Base-by-base conservation (phyloP, 2,113 vertebrate genomes). In the Mixornis gularis region DNA sequence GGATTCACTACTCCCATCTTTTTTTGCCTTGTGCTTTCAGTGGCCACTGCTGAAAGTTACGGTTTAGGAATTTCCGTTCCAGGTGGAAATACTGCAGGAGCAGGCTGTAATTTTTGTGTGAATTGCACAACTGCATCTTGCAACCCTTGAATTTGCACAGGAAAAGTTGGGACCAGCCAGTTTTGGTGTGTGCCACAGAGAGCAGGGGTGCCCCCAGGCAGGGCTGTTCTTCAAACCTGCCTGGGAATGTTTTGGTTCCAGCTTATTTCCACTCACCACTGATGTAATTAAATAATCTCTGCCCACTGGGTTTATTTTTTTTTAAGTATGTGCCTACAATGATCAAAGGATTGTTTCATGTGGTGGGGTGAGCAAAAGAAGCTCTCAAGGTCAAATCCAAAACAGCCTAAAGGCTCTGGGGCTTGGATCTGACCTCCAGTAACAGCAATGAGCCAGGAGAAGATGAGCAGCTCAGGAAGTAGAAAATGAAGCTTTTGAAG, bases 401-500 rank as follows among this genome's bases (percentile, higher is more conserved):
- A 82, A 22, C 3, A 9, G 40, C 40, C 65, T 80, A 86, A 88
- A 84, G 56, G 85, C n/a, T 78, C 43, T 30, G 49, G 69, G 58
- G 53, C 69, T 71, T 2, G 1, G 44, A 36, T 71, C 60, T 87
- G 85, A 80, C 79, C 72, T 84, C 43, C 65, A 86, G 29, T 3
- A 93, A 36, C 60, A 69, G 79, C 76, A 86, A 29, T 44, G 69
- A 93, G 69, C 72, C 76, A 38, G 48, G 64, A 70, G 62, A 91
- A 53, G 81, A 91, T 34, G 77, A 94, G 77, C 40, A 41, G 88
- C 69, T 96, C 77, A 68, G 83, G 92, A 84, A 69, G 27, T 13
- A 90, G 83, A 83, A 95, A 94, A 94, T 84, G 40, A 86, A 80
- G 56, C 36, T 86, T 88, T 89, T 86, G 77, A 92, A 90, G 88